Percentiles rank a stretch among this genome's conserved stretches.
Conservation (phyloP, 2,888 invertebrate species). For the Nymphalis c-album region DNA sequence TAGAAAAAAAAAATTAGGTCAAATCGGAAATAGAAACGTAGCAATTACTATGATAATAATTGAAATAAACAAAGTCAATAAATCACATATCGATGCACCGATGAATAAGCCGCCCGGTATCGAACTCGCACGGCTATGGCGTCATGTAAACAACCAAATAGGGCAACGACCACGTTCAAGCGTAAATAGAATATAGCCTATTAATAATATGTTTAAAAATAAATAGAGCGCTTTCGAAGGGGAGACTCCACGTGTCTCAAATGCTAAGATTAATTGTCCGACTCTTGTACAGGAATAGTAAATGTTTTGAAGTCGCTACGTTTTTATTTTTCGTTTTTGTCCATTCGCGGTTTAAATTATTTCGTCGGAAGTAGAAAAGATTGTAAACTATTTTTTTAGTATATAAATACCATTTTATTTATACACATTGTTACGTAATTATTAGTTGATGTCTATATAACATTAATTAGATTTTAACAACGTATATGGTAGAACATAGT, state of each 20-base stretch:
- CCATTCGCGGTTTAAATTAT: conserved; percentile 16
- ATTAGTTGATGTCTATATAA: no score
- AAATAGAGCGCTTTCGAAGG: conserved; percentile 55
- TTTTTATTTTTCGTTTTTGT: conserved; percentile 28
- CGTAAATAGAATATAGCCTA: conserved; percentile 73
- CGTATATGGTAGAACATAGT: no score
- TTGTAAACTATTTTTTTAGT: background rate
- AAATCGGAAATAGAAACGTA: conserved; percentile 17
- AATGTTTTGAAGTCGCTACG: conserved; percentile 38
- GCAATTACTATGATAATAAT: conserved; percentile 17
- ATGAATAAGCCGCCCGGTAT: conserved; percentile 5
- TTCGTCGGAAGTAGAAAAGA: background rate
- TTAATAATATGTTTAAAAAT: conserved; percentile 69
- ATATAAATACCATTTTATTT: no score
- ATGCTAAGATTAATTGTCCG: conserved; percentile 61
- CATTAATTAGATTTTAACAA: no score
- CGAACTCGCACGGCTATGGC: conserved; percentile 52
- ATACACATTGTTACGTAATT: no score
- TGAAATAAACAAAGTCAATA: conserved; percentile 18
- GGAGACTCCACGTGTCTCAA: conserved; percentile 67
- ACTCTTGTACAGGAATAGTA: conserved; percentile 42
- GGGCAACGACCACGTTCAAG: conserved; percentile 75
- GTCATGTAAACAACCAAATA: conserved; percentile 80
- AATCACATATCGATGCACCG: conserved; percentile 11
- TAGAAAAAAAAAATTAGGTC: background rate